phyloP scores from a whole-genome alignment of 2,113 vertebrate species.

The Ctenodactylus gundi region DNA sequence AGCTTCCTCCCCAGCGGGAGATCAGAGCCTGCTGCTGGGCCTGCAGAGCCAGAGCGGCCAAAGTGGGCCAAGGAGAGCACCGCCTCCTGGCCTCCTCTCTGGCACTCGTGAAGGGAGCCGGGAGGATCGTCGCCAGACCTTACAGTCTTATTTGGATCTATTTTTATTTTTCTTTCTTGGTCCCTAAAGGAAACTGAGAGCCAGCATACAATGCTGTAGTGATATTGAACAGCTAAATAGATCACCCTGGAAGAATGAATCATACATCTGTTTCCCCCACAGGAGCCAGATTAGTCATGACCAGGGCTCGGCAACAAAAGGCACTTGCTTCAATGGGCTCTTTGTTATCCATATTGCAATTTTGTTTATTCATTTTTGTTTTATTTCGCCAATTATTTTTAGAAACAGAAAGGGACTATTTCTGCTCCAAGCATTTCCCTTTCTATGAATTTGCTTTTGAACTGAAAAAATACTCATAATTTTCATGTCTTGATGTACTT shows the following conservation, averaged over 20 bases:
- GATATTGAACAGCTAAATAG: not conserved
- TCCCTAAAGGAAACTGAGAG: conserved; percentile 29
- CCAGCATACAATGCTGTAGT: not conserved
- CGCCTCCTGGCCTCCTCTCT: not conserved
- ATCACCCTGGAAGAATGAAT: not conserved
- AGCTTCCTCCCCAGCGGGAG: not conserved
- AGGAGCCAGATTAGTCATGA: not conserved
- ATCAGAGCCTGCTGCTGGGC: not conserved
- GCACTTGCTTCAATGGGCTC: not conserved
- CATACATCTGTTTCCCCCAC: not conserved
- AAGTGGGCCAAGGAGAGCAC: not conserved
- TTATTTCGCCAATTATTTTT: not conserved
- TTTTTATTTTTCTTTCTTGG: conserved; percentile 40
- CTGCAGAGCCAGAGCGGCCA: not conserved
- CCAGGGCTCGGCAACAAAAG: not conserved
- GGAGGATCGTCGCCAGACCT: not conserved
- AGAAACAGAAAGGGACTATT: not conserved
- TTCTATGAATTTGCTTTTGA: not conserved
- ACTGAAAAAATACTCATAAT: not conserved
- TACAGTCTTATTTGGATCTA: not conserved
- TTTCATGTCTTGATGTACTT: not conserved
- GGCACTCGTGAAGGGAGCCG: not conserved
- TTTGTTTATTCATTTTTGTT: not conserved
- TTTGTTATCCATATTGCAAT: not conserved
- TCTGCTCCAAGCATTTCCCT: not conserved